These are phyloP conservation scores for Ailurus styani DNA, from an alignment of 2,113 vertebrate genomes.

Conservation along the genomic window DNA sequence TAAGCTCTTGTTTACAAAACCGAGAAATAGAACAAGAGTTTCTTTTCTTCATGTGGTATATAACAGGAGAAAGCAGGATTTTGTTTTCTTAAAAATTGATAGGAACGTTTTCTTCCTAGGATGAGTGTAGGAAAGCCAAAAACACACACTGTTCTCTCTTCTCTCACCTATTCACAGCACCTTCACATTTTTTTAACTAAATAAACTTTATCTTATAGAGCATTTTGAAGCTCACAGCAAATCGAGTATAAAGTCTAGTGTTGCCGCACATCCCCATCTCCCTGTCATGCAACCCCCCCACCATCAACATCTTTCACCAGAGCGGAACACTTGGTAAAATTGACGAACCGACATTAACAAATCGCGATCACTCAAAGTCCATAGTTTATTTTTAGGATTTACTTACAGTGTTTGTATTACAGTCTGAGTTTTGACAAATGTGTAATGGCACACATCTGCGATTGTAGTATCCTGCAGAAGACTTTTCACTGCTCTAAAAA, in stretches of 20 bases:
- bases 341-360: neutral
- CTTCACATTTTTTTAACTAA: neutral
- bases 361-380: neutral
- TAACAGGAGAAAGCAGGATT: neutral
- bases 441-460: too few species aligned
- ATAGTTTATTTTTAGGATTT: neutral
- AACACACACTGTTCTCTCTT: neutral
- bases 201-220: neutral
- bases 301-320: neutral
- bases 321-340: neutral
- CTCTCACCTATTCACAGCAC: neutral
- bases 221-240: neutral
- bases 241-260: neutral
- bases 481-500: neutral
- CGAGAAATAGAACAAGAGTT: neutral
- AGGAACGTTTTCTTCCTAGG: conserved; percentile 12
- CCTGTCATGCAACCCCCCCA: neutral
- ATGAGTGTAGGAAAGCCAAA: neutral
- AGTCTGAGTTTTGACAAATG: neutral
- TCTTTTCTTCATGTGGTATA: neutral
- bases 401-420: neutral
- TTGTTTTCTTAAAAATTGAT: neutral
- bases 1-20: neutral
- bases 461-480: neutral
- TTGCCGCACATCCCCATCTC: neutral